Evolutionary conservation across 2,113 vertebrate genomes (phyloP), one percentile per base, ranked within the genome.

Genomic region (Kryptolebias marmoratus): DNA sequence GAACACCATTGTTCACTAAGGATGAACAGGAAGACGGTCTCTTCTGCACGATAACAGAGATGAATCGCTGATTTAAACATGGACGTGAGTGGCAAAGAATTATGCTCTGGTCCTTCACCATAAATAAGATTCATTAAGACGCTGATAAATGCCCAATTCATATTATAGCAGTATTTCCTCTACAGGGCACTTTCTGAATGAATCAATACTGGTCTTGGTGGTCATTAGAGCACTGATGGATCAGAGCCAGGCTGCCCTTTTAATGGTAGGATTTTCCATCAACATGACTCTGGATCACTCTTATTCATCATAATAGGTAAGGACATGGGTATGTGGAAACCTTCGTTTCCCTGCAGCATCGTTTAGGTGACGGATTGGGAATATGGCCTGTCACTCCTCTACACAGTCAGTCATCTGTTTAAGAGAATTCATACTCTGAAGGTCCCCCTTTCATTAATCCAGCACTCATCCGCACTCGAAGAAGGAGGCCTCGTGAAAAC

Each of bases 51-150:
- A 64, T 67, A 64, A 71, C 62, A 54, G 61, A 73, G 77, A 84
- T 39, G 57, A 73, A 89, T 81, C n/a, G 16, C 63, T 66, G 27
- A 82, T 78, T 85, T 82, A 68, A 87, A 82, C 45, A 16, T 62
- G 31, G 77, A 82, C 74, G 69, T 80, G 66, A 77, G 78, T 70
- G 71, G 79, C 30, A 60, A 79, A 75, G 82, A 86, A 84, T 91
- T 82, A 89, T 83, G 83, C 84, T 47, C 68, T 16, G 72, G 72
- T 81, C 75, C 53, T 79, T 88, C 50, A 3, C 89, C 82, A 93
- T 92, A 91, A 90, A 90, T 88, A 90, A 90, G 90, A 93, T 91
- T 91, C 75, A 93, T 92, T 86, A 75, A 77, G 89, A 88, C 87
- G 59, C 77, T 64, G 87, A 92, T 79, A 70, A 92, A 93, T 90